Conservation (phyloP, 1,140 invertebrate genomes). For the Drosophila biarmipes region DNA sequence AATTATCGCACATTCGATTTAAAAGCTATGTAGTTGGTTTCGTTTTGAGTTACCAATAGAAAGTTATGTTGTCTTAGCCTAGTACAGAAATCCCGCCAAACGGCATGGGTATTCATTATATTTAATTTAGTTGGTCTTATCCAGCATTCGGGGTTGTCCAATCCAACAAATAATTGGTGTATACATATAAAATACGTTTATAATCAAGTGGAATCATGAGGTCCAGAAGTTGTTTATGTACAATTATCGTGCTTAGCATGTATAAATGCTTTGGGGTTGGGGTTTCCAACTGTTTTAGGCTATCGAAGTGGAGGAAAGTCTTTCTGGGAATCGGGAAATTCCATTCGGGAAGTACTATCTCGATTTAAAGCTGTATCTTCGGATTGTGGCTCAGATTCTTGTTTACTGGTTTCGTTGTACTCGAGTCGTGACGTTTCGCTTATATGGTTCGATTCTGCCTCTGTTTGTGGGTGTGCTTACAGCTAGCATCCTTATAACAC, state of each 20-base stretch:
- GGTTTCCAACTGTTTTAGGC: conserved; percentile 6
- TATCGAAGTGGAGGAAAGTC: conserved; percentile 9
- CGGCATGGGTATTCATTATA: conserved; percentile 35
- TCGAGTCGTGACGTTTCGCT: conserved; percentile 26
- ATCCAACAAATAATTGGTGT: conserved; percentile 60
- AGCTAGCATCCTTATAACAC: conserved; percentile 46
- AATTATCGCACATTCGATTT: conserved; percentile 35
- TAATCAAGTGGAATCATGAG: conserved; percentile 64
- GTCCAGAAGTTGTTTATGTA: conserved; percentile 77
- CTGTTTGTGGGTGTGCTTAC: conserved; percentile 35
- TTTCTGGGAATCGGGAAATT: conserved; percentile 9
- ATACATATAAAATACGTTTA: conserved; percentile 47
- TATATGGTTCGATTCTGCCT: conserved; percentile 36
- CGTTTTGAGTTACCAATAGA: conserved; percentile 50
- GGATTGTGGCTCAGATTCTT: conserved; percentile 33
- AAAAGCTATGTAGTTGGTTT: conserved; percentile 39
- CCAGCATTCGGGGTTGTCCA: conserved; percentile 66
- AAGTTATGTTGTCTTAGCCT: conserved; percentile 44
- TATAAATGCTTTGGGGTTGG: conserved; percentile 12
- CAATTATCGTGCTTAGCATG: conserved; percentile 44
- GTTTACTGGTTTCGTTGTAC: conserved; percentile 67
- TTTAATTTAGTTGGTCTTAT: conserved; percentile 82
- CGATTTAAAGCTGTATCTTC: conserved; percentile 48
- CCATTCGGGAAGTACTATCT: conserved; percentile 11
- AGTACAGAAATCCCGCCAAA: conserved; percentile 45